Base-by-base conservation (phyloP, 92 coral and sea anemone species). In the Nematostella vectensis region DNA sequence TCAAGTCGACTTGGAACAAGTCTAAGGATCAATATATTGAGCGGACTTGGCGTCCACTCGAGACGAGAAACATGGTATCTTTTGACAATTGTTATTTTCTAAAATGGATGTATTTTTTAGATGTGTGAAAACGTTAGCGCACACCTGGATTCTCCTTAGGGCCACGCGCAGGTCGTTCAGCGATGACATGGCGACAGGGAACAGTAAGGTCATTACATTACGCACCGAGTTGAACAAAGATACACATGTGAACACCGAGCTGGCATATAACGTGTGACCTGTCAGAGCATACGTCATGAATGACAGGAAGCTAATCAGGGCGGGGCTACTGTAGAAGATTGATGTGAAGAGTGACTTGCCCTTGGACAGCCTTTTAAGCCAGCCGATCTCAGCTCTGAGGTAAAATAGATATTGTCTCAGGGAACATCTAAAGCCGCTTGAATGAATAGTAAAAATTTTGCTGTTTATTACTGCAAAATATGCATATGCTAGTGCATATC, bases 271-370 rank as follows among this genome's bases (percentile, higher is more conserved):
- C 13, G 27, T 2, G 26, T 66, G 43, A 25, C 61, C 62, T 11
- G 72, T 66, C 13, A 66, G 50, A 42, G 42, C 47, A 36, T 66
- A 66, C 30, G 72, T 66, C 62, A 66, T 43, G 63, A 66, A 66
- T 21, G 72, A 45, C 25, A 66, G 17, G 55, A 66, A 66, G 42
- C 72, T 24, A 25, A 66, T 56, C 38, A 66, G 22, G 33, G 72
- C 39, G 30, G 72, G 61, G 50, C 72, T 66, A 44, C 55, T 45
- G 63, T 54, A 66, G 63, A 55, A 66, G 25, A 66, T 36, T 1
- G 72, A 25, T 0, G 55, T 66, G 48, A 66, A 66, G 13, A 66
- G 0, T 36, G 72, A 40, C 47, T 55, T 66, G 8, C 72, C 72
- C 4, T 2, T 55, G 23, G 53, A 27, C 33, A 66, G 47, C 0